Conservation (phyloP, 92 coral and sea anemone species). For the Zoanthus sansibaricus region DNA sequence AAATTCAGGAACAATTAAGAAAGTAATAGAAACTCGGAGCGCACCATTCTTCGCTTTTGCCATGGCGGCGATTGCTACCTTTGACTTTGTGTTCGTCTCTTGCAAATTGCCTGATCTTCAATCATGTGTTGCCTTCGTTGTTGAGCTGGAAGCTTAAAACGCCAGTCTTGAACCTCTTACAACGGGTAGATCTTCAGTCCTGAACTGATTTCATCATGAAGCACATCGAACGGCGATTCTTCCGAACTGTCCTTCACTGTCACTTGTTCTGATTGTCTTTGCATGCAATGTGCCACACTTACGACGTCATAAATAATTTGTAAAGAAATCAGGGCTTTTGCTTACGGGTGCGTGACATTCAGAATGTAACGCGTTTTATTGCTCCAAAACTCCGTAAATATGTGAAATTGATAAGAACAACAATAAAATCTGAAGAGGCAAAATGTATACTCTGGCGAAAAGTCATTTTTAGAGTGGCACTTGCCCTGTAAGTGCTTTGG, state of each 20-base stretch:
- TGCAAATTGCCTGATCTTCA: background rate
- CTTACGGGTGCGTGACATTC: constrained; percentile 18
- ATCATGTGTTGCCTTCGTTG: background rate
- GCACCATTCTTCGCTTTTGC: constrained; percentile 3
- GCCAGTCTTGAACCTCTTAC: background rate
- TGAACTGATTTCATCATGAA: constrained; percentile 4
- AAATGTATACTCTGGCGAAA: constrained; percentile 16
- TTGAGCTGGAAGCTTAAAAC: background rate
- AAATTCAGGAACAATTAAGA: background rate
- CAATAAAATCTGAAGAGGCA: background rate
- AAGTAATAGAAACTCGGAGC: constrained; percentile 9
- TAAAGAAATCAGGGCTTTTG: constrained; percentile 19
- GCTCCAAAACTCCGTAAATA: background rate
- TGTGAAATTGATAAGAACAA: constrained; percentile 5
- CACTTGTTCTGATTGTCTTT: too few relatives aligned
- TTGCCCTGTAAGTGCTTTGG: constrained; percentile 2
- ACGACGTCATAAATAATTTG: background rate
- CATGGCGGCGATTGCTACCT: constrained; percentile 1
- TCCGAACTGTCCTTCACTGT: too few relatives aligned
- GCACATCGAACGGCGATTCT: background rate
- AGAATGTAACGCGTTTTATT: background rate
- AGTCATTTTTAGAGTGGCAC: background rate
- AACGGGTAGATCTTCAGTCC: background rate
- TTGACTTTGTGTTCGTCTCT: background rate
- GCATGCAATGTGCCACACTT: background rate